Evolutionary conservation across 2,888 invertebrate species (phyloP), one percentile per base, ranked within the genome.

Genomic region (Mimumesa dahlbomi): DNA sequence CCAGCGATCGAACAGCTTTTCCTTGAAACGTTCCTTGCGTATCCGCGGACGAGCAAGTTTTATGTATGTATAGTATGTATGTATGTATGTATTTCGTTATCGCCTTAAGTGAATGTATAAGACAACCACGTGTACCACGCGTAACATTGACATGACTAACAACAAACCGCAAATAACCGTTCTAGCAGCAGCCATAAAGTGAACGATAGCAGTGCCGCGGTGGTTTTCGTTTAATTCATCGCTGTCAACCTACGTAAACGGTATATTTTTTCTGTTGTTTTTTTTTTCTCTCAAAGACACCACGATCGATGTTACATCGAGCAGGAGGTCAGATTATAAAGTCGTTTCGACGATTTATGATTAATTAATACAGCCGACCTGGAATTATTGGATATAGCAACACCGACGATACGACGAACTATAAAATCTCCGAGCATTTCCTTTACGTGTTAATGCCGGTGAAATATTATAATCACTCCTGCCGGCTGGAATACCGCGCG

Each of bases 91-190:
- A n/a, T 31, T 7, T n/a, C 38, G 29, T 29, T 45, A 16, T 49
- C 54, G 66, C 19, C 16, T 16, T 43, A 18, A 38, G 54, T 45
- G 38, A 58, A 19, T 36, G 48, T 29, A 43, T 13, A 11, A 36
- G 54, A 66, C 48, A 67, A 46, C 34, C 52, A 16, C 22, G 36
- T 18, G n/a, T n/a, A n/a, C n/a, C n/a, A 29, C 36, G 46, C 16
- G 36, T 36, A 40, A 49, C 67, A 66, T 56, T 57, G 66, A 46
- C 67, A 67, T 45, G 45, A 34, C 43, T 40, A 46, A 57, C 53
- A 54, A 45, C 54, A 34, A 50, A 45, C 50, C 38, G 56, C 43
- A 38, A 66, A 50, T 58, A 64, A 50, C 48, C 25, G 18, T 48
- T 2, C 58, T 25, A 29, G 31, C n/a, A 64, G 40, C 49, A 43